Percentiles rank a stretch among this genome's conserved stretches.
Evolutionary conservation across 2,888 invertebrate genomes (phyloP).

Genomic region (Aromia moschata): DNA sequence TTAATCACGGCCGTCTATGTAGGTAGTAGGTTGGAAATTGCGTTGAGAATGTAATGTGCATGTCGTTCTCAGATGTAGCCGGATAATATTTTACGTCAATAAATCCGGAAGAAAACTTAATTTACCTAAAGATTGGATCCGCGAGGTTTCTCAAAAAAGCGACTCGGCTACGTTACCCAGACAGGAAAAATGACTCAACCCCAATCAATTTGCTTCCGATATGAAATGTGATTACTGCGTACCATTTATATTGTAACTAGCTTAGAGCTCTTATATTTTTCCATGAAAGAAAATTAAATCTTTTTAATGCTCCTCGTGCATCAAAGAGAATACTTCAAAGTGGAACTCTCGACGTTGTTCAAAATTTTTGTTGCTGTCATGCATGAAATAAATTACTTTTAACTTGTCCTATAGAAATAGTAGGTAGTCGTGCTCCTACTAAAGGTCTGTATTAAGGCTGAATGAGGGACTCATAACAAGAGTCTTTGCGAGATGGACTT

Average conservation of each 20-base stretch:
- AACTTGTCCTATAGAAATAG: conserved; percentile 31
- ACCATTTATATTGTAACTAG: conserved; percentile 41
- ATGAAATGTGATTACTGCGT: conserved; percentile 31
- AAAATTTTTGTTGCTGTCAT: conserved; percentile 42
- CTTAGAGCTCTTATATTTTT: conserved; percentile 39
- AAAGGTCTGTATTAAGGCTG: conserved; percentile 17
- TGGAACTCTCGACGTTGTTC: conserved; percentile 38
- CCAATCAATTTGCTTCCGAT: conserved; percentile 24
- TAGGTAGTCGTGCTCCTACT: conserved; percentile 10
- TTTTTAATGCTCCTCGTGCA: conserved; percentile 35
- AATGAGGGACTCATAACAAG: background rate
- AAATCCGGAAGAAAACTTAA: background rate
- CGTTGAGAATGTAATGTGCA: too few relatives aligned
- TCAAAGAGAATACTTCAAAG: conserved; percentile 43
- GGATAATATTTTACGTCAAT: conserved; percentile 1
- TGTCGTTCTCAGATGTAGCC: too few relatives aligned
- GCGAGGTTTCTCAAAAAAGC: conserved; percentile 9
- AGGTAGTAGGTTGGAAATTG: too few relatives aligned
- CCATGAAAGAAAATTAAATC: conserved; percentile 41
- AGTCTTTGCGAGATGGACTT: background rate
- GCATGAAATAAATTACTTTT: conserved; percentile 43
- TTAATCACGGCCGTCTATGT: too few relatives aligned
- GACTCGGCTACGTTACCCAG: conserved; percentile 4
- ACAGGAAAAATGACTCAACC: conserved; percentile 14
- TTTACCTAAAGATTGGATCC: conserved; percentile 5